A percentile compares a stretch with the other conserved stretches of the same genome.
Conservation (phyloP, 30 jellyfish, hydroid and myxozoan genomes). For the Calvadosia cruxmelitensis region DNA sequence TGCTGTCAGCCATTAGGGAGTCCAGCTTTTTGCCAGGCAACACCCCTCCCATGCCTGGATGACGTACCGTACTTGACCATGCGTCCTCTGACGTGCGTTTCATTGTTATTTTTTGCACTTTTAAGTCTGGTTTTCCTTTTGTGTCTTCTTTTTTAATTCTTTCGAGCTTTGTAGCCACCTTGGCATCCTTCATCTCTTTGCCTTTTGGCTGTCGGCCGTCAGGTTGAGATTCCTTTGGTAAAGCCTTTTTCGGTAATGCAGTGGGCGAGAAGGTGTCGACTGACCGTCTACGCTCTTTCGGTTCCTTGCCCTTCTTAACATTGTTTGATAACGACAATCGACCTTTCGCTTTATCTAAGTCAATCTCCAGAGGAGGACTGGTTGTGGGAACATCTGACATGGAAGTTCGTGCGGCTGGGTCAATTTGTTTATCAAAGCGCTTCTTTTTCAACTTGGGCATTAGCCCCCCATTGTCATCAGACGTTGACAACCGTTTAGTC, state of each 20-base stretch:
- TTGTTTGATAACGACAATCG: neutral
- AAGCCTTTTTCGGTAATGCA: neutral
- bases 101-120: slow-evolving; percentile 57
- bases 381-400: slow-evolving; percentile 59
- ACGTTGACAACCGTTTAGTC: neutral
- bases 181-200: neutral
- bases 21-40: slow-evolving; percentile 5
- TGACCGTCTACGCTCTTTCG: slow-evolving; percentile 1
- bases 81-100: slow-evolving; percentile 86
- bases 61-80: slow-evolving; percentile 42
- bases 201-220: slow-evolving; percentile 9
- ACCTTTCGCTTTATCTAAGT: neutral
- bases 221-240: slow-evolving; percentile 14
- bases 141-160: slow-evolving; percentile 46
- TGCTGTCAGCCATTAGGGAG: slow-evolving; percentile 61
- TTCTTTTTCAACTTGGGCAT: slow-evolving; percentile 65
- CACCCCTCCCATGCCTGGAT: neutral
- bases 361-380: slow-evolving; percentile 38
- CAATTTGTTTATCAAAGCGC: slow-evolving; percentile 34
- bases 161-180: slow-evolving; percentile 23
- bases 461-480: slow-evolving; percentile 27
- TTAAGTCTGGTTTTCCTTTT: slow-evolving; percentile 43
- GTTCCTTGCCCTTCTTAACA: neutral
- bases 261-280: neutral
- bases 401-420: slow-evolving; percentile 14